Evolutionary conservation across 2,113 vertebrate species (phyloP), one percentile per base, ranked within the genome.

Genomic region (Benitochromis conjunctus): DNA sequence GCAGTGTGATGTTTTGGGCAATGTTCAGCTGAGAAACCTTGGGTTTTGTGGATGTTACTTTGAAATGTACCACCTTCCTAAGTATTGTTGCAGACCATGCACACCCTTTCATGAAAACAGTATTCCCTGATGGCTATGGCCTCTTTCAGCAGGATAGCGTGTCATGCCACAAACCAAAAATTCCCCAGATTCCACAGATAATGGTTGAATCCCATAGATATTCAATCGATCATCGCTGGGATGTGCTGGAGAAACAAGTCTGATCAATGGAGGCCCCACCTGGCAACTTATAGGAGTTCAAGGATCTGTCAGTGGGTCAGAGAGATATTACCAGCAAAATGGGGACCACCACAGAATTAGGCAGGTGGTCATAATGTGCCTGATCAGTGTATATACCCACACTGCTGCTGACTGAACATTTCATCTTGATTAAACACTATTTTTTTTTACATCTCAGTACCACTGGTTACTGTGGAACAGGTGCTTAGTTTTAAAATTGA

Each of bases 361-460:
- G 31, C 31, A 64, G 6, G 60, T 64, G 18, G 31, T 64, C 31
- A 64, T 64, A 64, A 36, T 64, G 60, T 36, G 31, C 6, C 18
- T 36, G 18, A 62, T 11, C 9, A 62, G 18, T 62, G 6, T n/a
- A 36, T n/a, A 3, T 64, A 64, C 18, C 36, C n/a, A 7, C 29
- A 29, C 36, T 36, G 36, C 38, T 41, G 38, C 38, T 41, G 38
- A 41, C 4, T 10, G 38, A 41, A 41, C 19, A 12, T 38, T 66
- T 11, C 10, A 38, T 66, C 62, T 66, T 38, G 62, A 66, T 13
- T 66, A 34, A 66, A 64, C 31, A 64, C 9, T 64, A n/a, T 16
- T 57, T 1, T 0, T 0, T 1, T 19, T 34, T n/a, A 21, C 36
- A 41, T 66, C 36, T 66, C 4, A 66, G n/a, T 24, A 69, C 36